A percentile compares a stretch with the other conserved stretches of the same genome.
These are phyloP conservation scores for Whitmania pigra DNA, from an alignment of 1,140 invertebrate genomes.

Conservation along the genomic window DNA sequence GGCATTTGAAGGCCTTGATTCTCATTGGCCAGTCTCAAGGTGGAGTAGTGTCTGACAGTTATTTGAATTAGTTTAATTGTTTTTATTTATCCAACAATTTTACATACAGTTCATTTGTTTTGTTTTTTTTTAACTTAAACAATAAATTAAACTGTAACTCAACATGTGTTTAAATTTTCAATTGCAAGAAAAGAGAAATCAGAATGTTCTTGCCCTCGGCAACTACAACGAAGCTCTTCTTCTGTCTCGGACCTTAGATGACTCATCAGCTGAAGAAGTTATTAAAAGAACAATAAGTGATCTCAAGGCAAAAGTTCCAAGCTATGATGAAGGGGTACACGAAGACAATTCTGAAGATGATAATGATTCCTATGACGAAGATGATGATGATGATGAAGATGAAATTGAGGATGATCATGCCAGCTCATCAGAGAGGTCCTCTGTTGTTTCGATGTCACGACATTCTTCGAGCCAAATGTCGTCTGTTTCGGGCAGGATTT, in stretches of 20 bases:
- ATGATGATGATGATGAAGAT: constrained; percentile 1
- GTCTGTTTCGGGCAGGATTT: too few relatives aligned
- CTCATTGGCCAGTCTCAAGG: constrained; percentile 38
- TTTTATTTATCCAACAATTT: too few relatives aligned
- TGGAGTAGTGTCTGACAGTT: neutral
- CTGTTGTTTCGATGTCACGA: too few relatives aligned
- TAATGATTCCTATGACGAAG: neutral
- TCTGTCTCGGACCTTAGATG: neutral
- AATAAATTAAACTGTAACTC: too few relatives aligned
- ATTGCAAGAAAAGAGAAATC: neutral
- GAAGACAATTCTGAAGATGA: neutral
- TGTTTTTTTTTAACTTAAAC: neutral
- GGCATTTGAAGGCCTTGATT: constrained; percentile 41
- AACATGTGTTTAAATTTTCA: too few relatives aligned
- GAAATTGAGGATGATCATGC: neutral
- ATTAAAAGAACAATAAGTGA: constrained; percentile 1
- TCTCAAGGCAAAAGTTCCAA: neutral
- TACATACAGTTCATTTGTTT: neutral
- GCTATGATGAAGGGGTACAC: neutral
- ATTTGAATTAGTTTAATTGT: too few relatives aligned
- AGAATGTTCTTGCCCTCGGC: neutral
- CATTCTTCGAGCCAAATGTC: too few relatives aligned
- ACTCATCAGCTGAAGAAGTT: neutral
- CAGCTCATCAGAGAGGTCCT: too few relatives aligned
- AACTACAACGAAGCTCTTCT: neutral